Conservation (phyloP, 2,113 vertebrate species). For the Amphiprion percula region DNA sequence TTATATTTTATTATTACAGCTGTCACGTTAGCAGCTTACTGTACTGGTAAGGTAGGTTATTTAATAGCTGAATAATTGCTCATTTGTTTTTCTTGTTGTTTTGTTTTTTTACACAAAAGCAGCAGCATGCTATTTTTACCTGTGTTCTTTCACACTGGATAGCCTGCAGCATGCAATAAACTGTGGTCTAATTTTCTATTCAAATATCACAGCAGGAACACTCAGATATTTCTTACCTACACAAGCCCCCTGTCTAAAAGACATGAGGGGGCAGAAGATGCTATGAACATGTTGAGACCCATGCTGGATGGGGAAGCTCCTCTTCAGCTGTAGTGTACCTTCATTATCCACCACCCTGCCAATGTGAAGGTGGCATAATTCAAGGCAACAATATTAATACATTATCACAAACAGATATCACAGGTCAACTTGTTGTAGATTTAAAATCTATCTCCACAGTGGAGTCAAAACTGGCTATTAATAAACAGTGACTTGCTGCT, state of each 20-base stretch:
- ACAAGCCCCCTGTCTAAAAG: constrained; percentile 94
- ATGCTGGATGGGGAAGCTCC: constrained; percentile 93
- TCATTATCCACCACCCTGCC: constrained; percentile 94
- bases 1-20: neutral
- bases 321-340: constrained; percentile 91
- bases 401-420: neutral
- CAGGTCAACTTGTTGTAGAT: neutral
- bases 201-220: constrained; percentile 32
- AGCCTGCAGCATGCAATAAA: constrained; percentile 37
- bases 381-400: neutral
- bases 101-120: constrained; percentile 10
- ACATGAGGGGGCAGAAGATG: constrained; percentile 98
- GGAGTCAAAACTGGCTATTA: constrained; percentile 9
- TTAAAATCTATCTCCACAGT: neutral
- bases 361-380: neutral
- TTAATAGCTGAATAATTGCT: neutral
- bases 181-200: constrained; percentile 41
- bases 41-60: neutral
- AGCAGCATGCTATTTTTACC: constrained; percentile 35
- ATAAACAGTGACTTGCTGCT: constrained; percentile 8
- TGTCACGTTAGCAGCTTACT: constrained; percentile 10
- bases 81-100: neutral
- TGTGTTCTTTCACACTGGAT: neutral
- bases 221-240: constrained; percentile 86
- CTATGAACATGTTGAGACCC: constrained; percentile 90